These are phyloP conservation scores for Physeter macrocephalus DNA, from an alignment of 2,113 vertebrate genomes.

Conservation along the genomic window DNA sequence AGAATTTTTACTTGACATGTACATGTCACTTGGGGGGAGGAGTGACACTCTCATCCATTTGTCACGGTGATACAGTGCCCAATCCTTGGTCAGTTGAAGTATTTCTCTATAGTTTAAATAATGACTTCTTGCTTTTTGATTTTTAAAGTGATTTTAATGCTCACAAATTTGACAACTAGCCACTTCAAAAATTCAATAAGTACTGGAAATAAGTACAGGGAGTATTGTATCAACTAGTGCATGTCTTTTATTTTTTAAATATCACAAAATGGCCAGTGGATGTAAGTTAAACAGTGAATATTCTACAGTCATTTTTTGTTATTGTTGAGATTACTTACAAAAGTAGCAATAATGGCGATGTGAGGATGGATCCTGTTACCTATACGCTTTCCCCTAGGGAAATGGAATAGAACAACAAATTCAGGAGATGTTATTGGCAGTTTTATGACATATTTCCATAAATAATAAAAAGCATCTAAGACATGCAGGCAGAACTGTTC, in stretches of 20 bases:
- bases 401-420: neutral
- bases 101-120: slow-evolving; percentile 20
- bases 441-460: neutral
- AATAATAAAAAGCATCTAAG: neutral
- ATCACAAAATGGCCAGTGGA: neutral
- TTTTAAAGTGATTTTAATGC: slow-evolving; percentile 33
- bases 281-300: neutral
- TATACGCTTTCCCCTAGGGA: neutral
- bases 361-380: neutral
- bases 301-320: neutral
- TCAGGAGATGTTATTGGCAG: neutral
- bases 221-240: neutral
- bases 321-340: neutral
- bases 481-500: neutral
- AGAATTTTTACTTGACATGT: neutral
- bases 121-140: slow-evolving; percentile 4
- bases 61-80: fast-evolving
- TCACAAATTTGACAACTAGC: neutral
- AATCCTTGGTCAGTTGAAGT: neutral
- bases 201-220: neutral
- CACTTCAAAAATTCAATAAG: neutral
- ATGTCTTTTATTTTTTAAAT: neutral
- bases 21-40: neutral
- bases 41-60: neutral
- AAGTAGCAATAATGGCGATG: neutral